These are phyloP conservation scores for Parazoanthus atlanticus DNA, from an alignment of 92 coral and sea anemone species.

Conservation along the genomic window DNA sequence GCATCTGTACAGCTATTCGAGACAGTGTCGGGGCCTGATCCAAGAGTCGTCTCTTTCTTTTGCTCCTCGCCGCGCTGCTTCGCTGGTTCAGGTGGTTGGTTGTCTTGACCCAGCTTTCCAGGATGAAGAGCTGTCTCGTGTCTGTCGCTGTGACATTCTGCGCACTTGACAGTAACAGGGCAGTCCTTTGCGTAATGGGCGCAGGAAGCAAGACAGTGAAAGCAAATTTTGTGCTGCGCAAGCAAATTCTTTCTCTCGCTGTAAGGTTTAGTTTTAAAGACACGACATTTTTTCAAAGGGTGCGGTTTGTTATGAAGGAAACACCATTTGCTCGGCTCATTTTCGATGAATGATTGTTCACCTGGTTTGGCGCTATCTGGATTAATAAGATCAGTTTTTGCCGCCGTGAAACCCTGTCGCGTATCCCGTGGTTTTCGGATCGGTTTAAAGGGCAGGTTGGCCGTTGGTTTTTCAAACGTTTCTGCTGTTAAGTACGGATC, in stretches of 20 bases:
- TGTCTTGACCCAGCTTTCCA: not conserved
- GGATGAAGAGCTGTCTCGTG: constrained; percentile 52
- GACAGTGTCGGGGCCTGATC: too few species aligned
- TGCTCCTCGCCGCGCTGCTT: too few species aligned
- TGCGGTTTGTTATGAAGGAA: constrained; percentile 18
- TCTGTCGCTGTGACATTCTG: constrained; percentile 37
- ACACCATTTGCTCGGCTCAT: constrained; percentile 27
- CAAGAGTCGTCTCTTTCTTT: too few species aligned
- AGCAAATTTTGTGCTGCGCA: constrained; percentile 51
- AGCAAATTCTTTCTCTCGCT: constrained; percentile 39
- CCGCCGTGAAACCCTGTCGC: too few species aligned
- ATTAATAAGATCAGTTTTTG: too few species aligned
- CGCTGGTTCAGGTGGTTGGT: too few species aligned
- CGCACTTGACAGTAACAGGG: constrained; percentile 32
- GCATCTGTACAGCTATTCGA: constrained; percentile 58
- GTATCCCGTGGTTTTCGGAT: too few species aligned
- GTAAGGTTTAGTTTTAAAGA: constrained; percentile 32
- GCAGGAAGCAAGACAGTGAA: constrained; percentile 56
- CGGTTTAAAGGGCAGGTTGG: too few species aligned
- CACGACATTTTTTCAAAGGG: constrained; percentile 24
- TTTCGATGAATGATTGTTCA: too few species aligned
- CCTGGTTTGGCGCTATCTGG: too few species aligned
- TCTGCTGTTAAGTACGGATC: too few species aligned
- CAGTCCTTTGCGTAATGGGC: constrained; percentile 50
- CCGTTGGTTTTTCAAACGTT: too few species aligned